Base-by-base conservation (phyloP, 2,113 vertebrate genomes). In the Apodemus speciosus region DNA sequence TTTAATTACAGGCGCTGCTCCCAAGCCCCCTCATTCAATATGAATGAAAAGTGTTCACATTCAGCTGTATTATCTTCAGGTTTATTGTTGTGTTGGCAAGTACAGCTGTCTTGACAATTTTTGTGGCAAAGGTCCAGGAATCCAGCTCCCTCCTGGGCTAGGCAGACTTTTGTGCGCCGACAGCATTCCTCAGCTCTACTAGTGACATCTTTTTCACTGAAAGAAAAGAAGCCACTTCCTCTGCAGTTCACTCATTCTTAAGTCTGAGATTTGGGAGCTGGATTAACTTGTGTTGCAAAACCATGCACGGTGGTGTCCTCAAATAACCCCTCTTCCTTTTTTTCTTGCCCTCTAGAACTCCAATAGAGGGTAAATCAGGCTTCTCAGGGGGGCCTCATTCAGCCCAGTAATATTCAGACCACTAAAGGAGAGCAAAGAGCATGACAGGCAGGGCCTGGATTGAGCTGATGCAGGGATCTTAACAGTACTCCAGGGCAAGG, bases 181-280 rank as follows among this genome's bases (percentile, higher is more conserved):
- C 83, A 60, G 56, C 53, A 6, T 8, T 87, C 56, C 92, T 56
- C 10, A 3, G 38, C 14, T n/a, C 80, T 46, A n/a, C 3, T 18
- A 27, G 16, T 68, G 93, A 93, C 81, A 90, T 89, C 76, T 87
- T 85, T 43, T 51, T 85, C 80, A 81, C 21, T 3, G 21, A 58
- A 6, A 84, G 46, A 64, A 71, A 83, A 92, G 73, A 85, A 93
- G 23, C 14, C 0, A 0, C 10, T 13, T 62, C 51, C 77, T 95
- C 32, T 79, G 56, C n/a, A 72, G 79, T 43, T 68, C n/a, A 1
- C n/a, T 73, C 68, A 62, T 51, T 83, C 77, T 6, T 32, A 68
- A 90, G 25, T 38, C 46, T 5, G 58, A 91, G 88, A 64, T 62
- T n/a, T 6, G 1, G 71, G 80, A 95, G 46, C 72, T 56, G 11